phyloP scores from a whole-genome alignment of 37 sponge, comb jelly and placozoan species.

The Chondrilla cf. caribensis region DNA sequence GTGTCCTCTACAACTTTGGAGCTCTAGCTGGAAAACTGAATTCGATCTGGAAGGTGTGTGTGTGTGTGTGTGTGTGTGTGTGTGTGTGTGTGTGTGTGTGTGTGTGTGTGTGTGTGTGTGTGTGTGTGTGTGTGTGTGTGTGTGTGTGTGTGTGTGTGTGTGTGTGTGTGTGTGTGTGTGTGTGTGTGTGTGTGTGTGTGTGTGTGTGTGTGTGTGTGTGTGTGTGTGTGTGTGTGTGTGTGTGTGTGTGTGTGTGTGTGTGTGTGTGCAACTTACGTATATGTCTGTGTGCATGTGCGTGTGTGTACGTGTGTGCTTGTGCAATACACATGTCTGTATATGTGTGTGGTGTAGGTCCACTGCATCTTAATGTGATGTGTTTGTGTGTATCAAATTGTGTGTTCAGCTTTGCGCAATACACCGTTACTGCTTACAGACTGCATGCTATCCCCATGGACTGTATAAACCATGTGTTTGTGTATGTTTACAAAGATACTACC shows the following conservation, averaged over 20 bases:
- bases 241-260: slow-evolving; percentile 1
- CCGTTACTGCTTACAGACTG: too few relatives aligned
- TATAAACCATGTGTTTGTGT: too few relatives aligned
- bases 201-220: slow-evolving; percentile 58
- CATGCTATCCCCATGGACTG: too few relatives aligned
- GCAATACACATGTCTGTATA: too few relatives aligned
- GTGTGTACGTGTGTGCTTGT: not conserved
- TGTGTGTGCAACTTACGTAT: not conserved
- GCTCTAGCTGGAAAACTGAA: slow-evolving; percentile 8
- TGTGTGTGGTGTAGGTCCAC: too few relatives aligned
- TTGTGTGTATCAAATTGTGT: too few relatives aligned
- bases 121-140: slow-evolving; percentile 60
- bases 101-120: slow-evolving; percentile 57
- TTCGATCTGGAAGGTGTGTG: slow-evolving; percentile 16
- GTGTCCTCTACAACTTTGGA: not conserved
- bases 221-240: slow-evolving; percentile 38
- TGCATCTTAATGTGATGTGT: too few relatives aligned
- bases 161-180: slow-evolving; percentile 50
- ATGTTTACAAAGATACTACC: too few relatives aligned
- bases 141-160: slow-evolving; percentile 61
- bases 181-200: slow-evolving; percentile 61
- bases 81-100: slow-evolving; percentile 63
- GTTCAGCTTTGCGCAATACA: too few relatives aligned
- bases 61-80: slow-evolving; percentile 45
- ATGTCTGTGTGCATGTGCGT: not conserved